These are phyloP conservation scores for Coelopa frigida DNA, from an alignment of 1,140 invertebrate species.

Conservation along the genomic window DNA sequence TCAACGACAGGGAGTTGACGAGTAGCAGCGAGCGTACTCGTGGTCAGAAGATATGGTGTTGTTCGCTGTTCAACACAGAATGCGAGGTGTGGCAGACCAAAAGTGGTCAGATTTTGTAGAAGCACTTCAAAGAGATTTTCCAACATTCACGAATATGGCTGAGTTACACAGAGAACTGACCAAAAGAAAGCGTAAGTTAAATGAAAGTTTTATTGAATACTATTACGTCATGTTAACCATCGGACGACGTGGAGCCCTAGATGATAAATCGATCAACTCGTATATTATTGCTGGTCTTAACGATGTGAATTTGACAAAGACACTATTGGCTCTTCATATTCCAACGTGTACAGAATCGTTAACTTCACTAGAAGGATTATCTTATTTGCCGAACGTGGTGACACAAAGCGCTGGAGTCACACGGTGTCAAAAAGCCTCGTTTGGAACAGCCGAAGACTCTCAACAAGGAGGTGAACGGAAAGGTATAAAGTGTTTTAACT, in stretches of 20 bases:
- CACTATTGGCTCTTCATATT: neutral
- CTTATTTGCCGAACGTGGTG: no score
- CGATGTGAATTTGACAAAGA: neutral
- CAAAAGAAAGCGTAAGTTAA: neutral
- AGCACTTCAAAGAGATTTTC: neutral
- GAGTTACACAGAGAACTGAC: neutral
- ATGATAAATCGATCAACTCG: neutral
- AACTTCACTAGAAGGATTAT: no score
- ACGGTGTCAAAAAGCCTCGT: no score
- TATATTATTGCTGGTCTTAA: neutral
- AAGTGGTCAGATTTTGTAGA: neutral
- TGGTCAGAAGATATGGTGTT: no score
- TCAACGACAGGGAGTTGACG: no score
- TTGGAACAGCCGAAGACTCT: no score
- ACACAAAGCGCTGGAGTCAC: no score
- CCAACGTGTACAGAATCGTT: no score
- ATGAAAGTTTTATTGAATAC: neutral
- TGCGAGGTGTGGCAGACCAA: no score
- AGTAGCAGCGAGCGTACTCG: no score
- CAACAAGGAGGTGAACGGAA: no score
- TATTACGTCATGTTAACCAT: neutral
- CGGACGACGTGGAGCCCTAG: neutral
- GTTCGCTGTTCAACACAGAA: no score
- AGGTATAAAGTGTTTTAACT: constrained; percentile 3
- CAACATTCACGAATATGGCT: neutral